Evolutionary conservation across 2,888 invertebrate species (phyloP).

Genomic region (Tiliacea aurago): DNA sequence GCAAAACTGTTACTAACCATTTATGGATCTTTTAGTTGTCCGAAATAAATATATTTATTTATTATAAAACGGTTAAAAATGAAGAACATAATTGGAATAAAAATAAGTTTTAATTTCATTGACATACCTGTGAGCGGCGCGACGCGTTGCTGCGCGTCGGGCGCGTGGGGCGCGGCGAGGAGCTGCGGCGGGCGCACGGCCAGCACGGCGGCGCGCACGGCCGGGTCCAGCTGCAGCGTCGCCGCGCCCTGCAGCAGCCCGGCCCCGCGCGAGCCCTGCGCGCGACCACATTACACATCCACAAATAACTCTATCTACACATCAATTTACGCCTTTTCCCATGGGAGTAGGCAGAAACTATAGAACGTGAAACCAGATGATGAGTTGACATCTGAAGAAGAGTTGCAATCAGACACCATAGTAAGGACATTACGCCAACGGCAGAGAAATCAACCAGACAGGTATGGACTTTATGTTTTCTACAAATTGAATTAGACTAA

Average conservation of each 20-base stretch:
- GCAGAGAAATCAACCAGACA: no score
- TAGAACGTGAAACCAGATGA: no score
- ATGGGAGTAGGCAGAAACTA: no score
- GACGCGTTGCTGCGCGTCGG: slow-evolving; percentile 28
- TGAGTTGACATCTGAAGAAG: no score
- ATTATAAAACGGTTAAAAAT: background rate
- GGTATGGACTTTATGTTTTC: no score
- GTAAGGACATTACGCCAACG: no score
- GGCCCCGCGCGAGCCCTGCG: background rate
- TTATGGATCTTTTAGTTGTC: background rate
- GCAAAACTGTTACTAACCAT: background rate
- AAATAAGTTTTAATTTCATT: no score
- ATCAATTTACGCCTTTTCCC: background rate
- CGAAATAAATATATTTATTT: background rate
- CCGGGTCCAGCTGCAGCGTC: slow-evolving; percentile 91
- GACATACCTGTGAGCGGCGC: slow-evolving; percentile 57
- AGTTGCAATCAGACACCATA: no score
- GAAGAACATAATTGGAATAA: background rate
- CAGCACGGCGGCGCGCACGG: slow-evolving; percentile 90
- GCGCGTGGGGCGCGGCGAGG: slow-evolving; percentile 60
- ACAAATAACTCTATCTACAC: background rate
- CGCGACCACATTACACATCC: background rate
- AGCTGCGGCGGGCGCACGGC: slow-evolving; percentile 75
- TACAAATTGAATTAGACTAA: no score
- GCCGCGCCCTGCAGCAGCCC: slow-evolving; percentile 76